A percentile compares a stretch with the other conserved stretches of the same genome.
Evolutionary conservation across 2,797 vertebrate species (phyloP).

Genomic region (Urophycis tenuis): DNA sequence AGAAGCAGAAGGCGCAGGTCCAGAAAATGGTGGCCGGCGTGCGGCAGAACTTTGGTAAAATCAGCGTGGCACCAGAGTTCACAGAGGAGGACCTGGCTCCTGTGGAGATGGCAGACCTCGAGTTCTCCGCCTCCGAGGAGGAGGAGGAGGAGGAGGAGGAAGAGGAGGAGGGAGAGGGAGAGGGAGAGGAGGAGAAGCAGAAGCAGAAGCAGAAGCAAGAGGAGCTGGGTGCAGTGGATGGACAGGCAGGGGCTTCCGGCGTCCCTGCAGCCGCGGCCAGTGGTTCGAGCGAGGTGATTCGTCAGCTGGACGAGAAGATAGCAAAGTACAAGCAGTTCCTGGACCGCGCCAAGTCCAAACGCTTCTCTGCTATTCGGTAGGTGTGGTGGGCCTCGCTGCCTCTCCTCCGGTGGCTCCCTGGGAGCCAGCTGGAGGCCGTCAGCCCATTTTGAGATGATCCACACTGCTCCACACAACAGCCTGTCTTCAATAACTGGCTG

Average conservation of each 20-base stretch:
- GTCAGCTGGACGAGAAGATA: constrained; percentile 88
- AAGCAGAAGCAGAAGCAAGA: constrained; percentile 26
- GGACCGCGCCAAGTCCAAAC: constrained; percentile 89
- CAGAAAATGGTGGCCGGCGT: constrained; percentile 76
- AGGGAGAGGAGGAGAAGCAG: background rate
- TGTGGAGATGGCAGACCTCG: constrained; percentile 79
- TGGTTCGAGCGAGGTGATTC: constrained; percentile 70
- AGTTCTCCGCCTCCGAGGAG: constrained; percentile 61
- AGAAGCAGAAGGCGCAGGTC: constrained; percentile 62
- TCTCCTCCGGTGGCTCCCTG: background rate
- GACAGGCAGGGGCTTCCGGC: constrained; percentile 20
- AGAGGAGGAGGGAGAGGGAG: constrained; percentile 21
- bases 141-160: constrained; percentile 48
- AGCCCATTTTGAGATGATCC: constrained; percentile 9
- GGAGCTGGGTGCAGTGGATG: constrained; percentile 19
- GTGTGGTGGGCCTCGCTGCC: too few species aligned
- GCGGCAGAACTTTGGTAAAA: constrained; percentile 91
- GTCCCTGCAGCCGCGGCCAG: constrained; percentile 24
- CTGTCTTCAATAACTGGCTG: constrained; percentile 30
- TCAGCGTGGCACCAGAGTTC: constrained; percentile 88
- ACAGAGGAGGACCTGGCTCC: constrained; percentile 86
- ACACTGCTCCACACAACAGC: constrained; percentile 24
- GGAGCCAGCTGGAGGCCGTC: constrained; percentile 28
- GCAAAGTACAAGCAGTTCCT: constrained; percentile 91
- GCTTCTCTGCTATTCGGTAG: constrained; percentile 92